These are phyloP conservation scores for Conchocele bisecta DNA, from an alignment of 2,888 invertebrate species.

Conservation along the genomic window DNA sequence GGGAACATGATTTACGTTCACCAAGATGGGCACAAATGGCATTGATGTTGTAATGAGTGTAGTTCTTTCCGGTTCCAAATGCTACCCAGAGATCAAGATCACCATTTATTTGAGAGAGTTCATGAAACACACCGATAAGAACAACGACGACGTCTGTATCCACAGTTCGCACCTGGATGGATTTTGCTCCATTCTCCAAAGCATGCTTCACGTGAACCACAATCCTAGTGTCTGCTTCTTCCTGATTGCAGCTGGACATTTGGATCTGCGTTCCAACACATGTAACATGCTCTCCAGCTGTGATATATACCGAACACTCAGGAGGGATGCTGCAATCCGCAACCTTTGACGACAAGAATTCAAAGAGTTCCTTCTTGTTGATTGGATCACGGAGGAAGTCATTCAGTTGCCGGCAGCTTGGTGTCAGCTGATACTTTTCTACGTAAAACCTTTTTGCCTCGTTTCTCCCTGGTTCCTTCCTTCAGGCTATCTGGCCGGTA, in stretches of 20 bases:
- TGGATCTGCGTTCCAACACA: background rate
- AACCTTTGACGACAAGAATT: too few species aligned
- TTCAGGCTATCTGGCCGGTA: background rate
- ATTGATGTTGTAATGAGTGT: conserved; percentile 3
- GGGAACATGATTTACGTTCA: background rate
- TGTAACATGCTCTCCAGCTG: background rate
- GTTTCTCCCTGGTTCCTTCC: background rate
- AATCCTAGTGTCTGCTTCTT: too few species aligned
- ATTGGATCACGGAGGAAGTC: background rate
- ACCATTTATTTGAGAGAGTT: background rate
- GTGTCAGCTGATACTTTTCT: background rate
- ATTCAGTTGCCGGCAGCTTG: background rate
- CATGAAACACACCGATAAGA: background rate
- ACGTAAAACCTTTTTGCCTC: background rate
- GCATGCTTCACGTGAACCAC: too few species aligned
- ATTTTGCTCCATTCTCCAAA: background rate
- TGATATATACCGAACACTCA: background rate
- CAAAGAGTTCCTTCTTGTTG: background rate
- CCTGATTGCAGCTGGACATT: background rate
- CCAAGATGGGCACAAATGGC: background rate
- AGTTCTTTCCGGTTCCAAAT: conserved; percentile 13
- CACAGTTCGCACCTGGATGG: background rate
- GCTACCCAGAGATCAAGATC: background rate
- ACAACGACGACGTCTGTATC: too few species aligned
- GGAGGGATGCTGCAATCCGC: background rate